phyloP scores from a whole-genome alignment of 30 jellyfish, hydroid and myxozoan species.

The Haliclystus octoradiatus region DNA sequence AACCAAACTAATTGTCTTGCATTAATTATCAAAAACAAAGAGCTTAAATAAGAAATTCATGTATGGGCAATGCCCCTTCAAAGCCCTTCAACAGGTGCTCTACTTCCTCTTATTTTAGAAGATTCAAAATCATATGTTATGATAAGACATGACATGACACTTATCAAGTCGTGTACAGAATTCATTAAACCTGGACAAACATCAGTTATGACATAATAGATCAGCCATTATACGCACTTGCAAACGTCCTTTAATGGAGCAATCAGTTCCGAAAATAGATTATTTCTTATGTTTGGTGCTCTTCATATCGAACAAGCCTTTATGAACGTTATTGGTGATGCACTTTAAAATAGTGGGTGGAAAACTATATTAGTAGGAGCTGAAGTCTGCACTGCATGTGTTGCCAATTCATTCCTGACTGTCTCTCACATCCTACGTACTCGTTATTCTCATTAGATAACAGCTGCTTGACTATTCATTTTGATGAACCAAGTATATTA shows the following conservation, averaged over 20 bases:
- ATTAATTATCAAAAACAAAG: too few relatives aligned
- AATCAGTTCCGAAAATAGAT: constrained; percentile 21
- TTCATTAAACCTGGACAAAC: constrained; percentile 14
- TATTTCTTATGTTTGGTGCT: constrained; percentile 52
- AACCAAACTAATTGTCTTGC: too few relatives aligned
- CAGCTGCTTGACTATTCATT: constrained; percentile 36
- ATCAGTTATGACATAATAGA: constrained; percentile 28
- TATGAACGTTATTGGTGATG: constrained; percentile 30
- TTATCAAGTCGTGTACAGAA: too few relatives aligned
- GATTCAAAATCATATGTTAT: too few relatives aligned
- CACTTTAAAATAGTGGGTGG: constrained; percentile 51
- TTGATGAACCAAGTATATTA: constrained; percentile 1
- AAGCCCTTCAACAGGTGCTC: too few relatives aligned
- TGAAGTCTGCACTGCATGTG: constrained; percentile 18
- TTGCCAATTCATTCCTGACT: constrained; percentile 29
- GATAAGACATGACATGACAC: too few relatives aligned
- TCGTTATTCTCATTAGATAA: constrained; percentile 30
- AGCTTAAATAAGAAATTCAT: too few relatives aligned
- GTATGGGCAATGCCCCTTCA: too few relatives aligned
- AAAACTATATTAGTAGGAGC: constrained; percentile 21
- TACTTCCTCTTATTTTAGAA: too few relatives aligned
- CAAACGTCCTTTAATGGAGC: constrained; percentile 29
- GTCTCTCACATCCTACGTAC: constrained; percentile 24
- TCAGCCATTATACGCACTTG: constrained; percentile 24
- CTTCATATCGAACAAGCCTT: constrained; percentile 42